Evolutionary conservation across 2,888 invertebrate species (phyloP).

Genomic region (Xanthia icteritia): DNA sequence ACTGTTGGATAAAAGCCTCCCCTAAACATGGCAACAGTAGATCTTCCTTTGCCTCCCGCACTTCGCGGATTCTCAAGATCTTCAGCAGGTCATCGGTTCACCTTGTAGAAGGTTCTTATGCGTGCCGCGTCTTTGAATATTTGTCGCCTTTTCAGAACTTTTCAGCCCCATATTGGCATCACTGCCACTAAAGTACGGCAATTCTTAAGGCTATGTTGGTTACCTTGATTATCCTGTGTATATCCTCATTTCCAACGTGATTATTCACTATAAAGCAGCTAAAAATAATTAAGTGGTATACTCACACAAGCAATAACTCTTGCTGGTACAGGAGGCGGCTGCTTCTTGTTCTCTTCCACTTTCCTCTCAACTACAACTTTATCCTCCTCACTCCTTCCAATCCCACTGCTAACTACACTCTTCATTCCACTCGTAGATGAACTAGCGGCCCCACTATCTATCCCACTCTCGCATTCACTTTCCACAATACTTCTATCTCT

Average conservation of each 20-base stretch:
- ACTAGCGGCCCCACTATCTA: conserved; percentile 50
- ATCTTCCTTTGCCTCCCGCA: neutral
- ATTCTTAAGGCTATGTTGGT: neutral
- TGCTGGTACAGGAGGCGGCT: conserved; percentile 76
- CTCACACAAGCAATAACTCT: conserved; percentile 71
- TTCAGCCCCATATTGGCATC: neutral
- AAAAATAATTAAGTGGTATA: neutral
- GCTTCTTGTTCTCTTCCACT: conserved; percentile 53
- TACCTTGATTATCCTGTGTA: neutral
- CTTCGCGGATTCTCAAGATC: neutral
- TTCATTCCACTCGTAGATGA: conserved; percentile 49
- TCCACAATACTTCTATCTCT: conserved; percentile 50
- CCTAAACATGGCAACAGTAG: neutral
- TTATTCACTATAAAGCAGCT: neutral
- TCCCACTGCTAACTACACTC: conserved; percentile 41
- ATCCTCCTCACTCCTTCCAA: conserved; percentile 35
- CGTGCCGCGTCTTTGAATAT: neutral
- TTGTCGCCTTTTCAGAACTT: neutral
- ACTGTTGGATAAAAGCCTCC: neutral
- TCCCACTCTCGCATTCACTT: conserved; percentile 53
- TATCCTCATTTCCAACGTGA: neutral
- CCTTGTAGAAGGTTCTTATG: neutral
- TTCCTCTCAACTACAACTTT: conserved; percentile 37
- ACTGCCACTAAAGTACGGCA: neutral
- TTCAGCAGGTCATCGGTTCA: neutral